phyloP scores from a whole-genome alignment of 2,888 invertebrate species.

The Trachelus stipa region DNA sequence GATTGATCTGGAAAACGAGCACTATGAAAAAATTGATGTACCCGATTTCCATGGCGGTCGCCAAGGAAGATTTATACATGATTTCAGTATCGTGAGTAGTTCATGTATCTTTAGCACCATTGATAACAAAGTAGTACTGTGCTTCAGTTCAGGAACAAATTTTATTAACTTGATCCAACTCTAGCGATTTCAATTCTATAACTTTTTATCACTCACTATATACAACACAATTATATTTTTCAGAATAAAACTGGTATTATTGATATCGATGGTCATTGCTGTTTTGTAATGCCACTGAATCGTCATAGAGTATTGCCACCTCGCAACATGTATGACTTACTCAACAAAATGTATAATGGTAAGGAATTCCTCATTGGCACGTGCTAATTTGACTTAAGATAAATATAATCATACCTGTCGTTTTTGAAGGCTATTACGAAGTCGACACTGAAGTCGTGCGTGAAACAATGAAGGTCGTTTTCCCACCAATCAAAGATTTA shows the following conservation, averaged over 20 bases:
- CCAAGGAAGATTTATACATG: conserved; percentile 89
- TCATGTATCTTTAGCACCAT: neutral
- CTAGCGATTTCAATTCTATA: neutral
- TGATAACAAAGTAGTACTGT: too few species aligned
- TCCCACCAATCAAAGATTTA: conserved; percentile 76
- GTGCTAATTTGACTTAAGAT: neutral
- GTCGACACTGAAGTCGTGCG: conserved; percentile 84
- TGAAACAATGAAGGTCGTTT: conserved; percentile 80
- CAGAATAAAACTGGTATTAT: conserved; percentile 82
- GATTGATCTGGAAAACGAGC: conserved; percentile 77
- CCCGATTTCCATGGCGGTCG: conserved; percentile 85
- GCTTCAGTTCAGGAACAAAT: too few species aligned
- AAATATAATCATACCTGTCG: neutral
- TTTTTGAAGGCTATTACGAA: conserved; percentile 76
- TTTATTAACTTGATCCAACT: neutral
- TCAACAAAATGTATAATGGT: conserved; percentile 82
- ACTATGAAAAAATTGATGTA: conserved; percentile 87
- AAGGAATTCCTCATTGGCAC: conserved; percentile 26
- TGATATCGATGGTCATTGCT: conserved; percentile 79
- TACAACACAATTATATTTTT: conserved; percentile 24
- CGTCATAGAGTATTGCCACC: conserved; percentile 82
- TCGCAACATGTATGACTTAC: conserved; percentile 80
- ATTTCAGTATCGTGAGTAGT: conserved; percentile 79
- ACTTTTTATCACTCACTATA: too few species aligned
- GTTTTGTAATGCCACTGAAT: conserved; percentile 93